Evolutionary conservation across 2,888 invertebrate genomes (phyloP).

Genomic region (Drosophila mercatorum): DNA sequence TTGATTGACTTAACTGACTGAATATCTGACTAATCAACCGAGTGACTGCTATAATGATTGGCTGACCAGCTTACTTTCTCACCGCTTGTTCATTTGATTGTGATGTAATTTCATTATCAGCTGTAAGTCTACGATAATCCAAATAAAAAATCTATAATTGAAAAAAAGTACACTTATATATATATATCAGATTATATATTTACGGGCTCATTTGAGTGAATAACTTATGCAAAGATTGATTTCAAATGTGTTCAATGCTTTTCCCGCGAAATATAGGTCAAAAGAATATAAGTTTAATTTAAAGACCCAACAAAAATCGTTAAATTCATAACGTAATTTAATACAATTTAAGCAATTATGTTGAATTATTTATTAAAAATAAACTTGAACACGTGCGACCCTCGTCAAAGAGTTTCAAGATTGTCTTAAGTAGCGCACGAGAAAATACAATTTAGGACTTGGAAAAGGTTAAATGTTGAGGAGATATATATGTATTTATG

Average conservation of each 20-base stretch:
- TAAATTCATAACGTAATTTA: not conserved
- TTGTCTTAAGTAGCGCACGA: not conserved
- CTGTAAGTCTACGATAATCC: not conserved
- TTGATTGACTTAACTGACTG: not conserved
- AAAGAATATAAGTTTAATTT: not conserved
- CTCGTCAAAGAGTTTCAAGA: slow-evolving; percentile 1
- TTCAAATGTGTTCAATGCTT: too few relatives aligned
- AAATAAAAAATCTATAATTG: not conserved
- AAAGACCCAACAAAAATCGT: not conserved
- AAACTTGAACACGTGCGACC: slow-evolving; percentile 3
- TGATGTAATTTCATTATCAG: not conserved
- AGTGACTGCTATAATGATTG: not conserved
- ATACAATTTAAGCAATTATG: not conserved
- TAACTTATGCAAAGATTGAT: too few relatives aligned
- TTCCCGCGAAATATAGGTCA: not conserved
- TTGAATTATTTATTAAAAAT: not conserved
- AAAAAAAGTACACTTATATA: not conserved
- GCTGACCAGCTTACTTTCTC: not conserved
- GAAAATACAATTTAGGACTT: not conserved
- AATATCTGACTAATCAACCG: not conserved
- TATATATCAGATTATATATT: not conserved
- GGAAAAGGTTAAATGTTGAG: not conserved
- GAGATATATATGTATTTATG: not conserved
- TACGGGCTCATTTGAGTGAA: too few relatives aligned
- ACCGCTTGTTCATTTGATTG: not conserved